phyloP scores from a whole-genome alignment of 2,797 vertebrate genomes.

The Clarias fuscus region DNA sequence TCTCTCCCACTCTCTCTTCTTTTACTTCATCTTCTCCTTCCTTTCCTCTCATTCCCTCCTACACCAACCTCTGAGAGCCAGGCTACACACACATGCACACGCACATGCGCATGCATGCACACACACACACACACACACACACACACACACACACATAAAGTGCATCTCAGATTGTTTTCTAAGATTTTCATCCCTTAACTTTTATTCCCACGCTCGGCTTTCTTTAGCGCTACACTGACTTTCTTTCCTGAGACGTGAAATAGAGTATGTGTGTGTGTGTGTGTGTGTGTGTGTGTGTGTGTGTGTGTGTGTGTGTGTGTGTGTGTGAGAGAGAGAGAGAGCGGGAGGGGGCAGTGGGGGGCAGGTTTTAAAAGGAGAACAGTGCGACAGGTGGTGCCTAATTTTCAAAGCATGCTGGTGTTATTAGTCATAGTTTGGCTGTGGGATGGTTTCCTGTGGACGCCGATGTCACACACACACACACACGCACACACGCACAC shows the following conservation, averaged over 20 bases:
- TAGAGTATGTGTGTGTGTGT: background rate
- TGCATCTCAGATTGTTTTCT: slow-evolving; percentile 6
- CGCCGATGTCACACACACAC: slow-evolving; percentile 15
- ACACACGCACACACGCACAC: background rate
- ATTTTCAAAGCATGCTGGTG: slow-evolving; percentile 36
- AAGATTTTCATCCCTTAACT: slow-evolving; percentile 20
- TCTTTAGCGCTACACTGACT: background rate
- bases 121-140: background rate
- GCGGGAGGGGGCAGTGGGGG: background rate
- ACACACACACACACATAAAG: background rate
- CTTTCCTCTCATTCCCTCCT: slow-evolving; percentile 24
- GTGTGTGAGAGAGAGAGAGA: background rate
- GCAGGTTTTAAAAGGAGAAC: slow-evolving; percentile 24
- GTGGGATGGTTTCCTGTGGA: slow-evolving; percentile 35
- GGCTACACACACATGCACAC: background rate
- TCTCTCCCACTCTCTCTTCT: slow-evolving; percentile 6
- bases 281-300: slow-evolving; percentile 11
- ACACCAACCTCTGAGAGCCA: slow-evolving; percentile 16
- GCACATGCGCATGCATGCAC: too few relatives aligned
- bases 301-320: background rate
- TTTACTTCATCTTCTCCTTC: slow-evolving; percentile 3
- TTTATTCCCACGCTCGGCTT: slow-evolving; percentile 23
- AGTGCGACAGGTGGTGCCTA: slow-evolving; percentile 30
- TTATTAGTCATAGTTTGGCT: slow-evolving; percentile 47
- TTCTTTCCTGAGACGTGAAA: slow-evolving; percentile 3